Conservation (phyloP, 1,140 invertebrate species). For the Drosophila simulans region DNA sequence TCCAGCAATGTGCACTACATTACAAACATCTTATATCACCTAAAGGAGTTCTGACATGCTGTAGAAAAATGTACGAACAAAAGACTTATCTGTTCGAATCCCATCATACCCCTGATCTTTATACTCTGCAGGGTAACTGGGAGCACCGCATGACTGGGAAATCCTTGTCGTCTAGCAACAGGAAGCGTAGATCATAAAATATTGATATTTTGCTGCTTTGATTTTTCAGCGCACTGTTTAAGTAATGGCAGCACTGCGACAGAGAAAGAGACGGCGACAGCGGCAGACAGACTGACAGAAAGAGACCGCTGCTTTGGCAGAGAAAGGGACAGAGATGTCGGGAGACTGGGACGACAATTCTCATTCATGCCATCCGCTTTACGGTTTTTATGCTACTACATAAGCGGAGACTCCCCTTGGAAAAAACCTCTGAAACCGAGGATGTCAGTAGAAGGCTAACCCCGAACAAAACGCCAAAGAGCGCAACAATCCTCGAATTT, state of each 20-base stretch:
- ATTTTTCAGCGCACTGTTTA: conserved; percentile 76
- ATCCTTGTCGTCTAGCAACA: conserved; percentile 61
- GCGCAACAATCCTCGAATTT: conserved; percentile 79
- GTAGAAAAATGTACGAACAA: too few relatives aligned
- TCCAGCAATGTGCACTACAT: too few relatives aligned
- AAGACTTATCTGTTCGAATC: too few relatives aligned
- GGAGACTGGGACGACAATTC: conserved; percentile 57
- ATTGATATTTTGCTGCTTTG: conserved; percentile 81
- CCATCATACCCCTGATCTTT: conserved; percentile 10
- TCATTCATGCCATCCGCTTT: conserved; percentile 59
- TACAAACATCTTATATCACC: too few relatives aligned
- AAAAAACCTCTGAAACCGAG: conserved; percentile 36
- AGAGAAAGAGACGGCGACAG: conserved; percentile 16
- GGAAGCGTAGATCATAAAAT: conserved; percentile 80
- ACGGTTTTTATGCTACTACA: conserved; percentile 37
- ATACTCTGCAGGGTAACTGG: not conserved
- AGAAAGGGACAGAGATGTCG: conserved; percentile 38
- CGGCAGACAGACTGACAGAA: conserved; percentile 32
- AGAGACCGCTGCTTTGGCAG: conserved; percentile 10
- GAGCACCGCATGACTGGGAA: conserved; percentile 39
- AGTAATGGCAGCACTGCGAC: conserved; percentile 65
- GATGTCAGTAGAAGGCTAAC: conserved; percentile 52
- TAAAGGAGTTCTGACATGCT: too few relatives aligned
- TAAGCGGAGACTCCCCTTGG: conserved; percentile 10
- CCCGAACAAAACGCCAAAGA: conserved; percentile 66